phyloP scores from a whole-genome alignment of 2,797 vertebrate genomes.

The Uromys caudimaculatus region DNA sequence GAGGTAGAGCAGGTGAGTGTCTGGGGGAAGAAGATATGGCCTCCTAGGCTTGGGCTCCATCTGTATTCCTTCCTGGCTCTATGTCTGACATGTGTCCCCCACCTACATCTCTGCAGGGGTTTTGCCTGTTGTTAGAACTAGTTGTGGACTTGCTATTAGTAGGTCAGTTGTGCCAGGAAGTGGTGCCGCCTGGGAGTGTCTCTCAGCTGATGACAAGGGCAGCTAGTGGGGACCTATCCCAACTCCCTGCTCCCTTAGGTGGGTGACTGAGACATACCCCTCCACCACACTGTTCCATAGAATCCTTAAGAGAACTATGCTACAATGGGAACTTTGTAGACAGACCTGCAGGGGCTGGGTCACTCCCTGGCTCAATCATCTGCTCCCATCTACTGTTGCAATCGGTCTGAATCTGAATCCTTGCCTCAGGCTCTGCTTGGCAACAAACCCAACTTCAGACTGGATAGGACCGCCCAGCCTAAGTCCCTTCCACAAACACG shows the following conservation, averaged over 20 bases:
- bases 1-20: background rate
- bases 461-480: rapidly evolving
- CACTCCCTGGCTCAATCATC: background rate
- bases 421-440: background rate
- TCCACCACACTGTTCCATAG: rapidly evolving
- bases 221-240: no score
- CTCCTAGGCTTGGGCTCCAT: background rate
- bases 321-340: background rate
- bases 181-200: background rate
- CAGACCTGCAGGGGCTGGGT: background rate
- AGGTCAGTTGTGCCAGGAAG: background rate
- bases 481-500: background rate
- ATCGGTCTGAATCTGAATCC: background rate
- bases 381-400: rapidly evolving
- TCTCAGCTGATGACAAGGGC: background rate
- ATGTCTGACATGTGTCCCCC: background rate
- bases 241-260: no score
- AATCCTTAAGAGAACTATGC: rapidly evolving
- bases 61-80: background rate
- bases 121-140: background rate
- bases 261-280: rapidly evolving
- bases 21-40: rapidly evolving
- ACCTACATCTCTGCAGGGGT: background rate
- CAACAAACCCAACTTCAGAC: background rate
- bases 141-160: rapidly evolving